These are phyloP conservation scores for Cydia amplana DNA, from an alignment of 1,140 invertebrate species.

Conservation along the genomic window DNA sequence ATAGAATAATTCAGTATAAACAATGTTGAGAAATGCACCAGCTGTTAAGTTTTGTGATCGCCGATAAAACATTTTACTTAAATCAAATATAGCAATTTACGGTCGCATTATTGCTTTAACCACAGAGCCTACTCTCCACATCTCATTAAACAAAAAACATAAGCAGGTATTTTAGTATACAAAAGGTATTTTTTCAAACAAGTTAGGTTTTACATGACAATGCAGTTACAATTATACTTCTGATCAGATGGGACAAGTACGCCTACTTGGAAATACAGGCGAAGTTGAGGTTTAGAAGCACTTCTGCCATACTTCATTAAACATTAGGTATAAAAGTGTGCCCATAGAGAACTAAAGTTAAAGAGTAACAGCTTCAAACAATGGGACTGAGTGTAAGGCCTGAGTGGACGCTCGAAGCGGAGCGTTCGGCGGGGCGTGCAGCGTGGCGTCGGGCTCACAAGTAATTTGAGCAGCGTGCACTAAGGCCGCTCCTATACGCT, in stretches of 20 bases:
- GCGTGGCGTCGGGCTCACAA: no score
- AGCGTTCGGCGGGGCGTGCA: no score
- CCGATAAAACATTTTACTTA: conserved; percentile 59
- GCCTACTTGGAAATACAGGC: background rate
- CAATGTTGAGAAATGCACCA: conserved; percentile 69
- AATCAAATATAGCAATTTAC: conserved; percentile 50
- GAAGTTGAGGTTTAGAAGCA: background rate
- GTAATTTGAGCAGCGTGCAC: no score
- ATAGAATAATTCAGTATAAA: conserved; percentile 77
- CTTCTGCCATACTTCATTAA: background rate
- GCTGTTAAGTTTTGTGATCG: conserved; percentile 55
- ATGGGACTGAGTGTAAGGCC: background rate
- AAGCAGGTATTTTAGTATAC: conserved; percentile 62
- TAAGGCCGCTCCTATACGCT: no score
- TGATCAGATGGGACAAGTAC: background rate
- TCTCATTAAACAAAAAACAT: conserved; percentile 55
- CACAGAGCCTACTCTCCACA: conserved; percentile 48
- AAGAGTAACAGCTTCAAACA: background rate
- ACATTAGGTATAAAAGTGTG: no score
- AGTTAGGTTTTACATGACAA: conserved; percentile 63
- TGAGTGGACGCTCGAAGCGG: no score
- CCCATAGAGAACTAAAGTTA: background rate
- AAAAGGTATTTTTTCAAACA: conserved; percentile 52
- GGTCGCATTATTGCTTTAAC: conserved; percentile 48
- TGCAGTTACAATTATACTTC: conserved; percentile 46